Conservation (phyloP, 2,797 vertebrate species). For the Anas georgica region DNA sequence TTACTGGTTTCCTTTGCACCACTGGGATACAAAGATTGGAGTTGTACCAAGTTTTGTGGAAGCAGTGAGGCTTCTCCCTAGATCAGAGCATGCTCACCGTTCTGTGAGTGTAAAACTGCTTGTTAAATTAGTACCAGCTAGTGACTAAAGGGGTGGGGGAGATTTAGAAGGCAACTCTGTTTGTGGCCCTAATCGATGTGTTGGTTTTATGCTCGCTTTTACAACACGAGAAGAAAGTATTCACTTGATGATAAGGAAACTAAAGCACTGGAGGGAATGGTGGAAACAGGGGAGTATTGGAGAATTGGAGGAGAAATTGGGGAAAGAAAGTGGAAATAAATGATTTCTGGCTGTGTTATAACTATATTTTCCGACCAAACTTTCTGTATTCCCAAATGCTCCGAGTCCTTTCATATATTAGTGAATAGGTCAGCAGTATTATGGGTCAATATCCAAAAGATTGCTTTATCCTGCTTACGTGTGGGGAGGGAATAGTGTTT, state of each 20-base stretch:
- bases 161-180: background rate
- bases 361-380: background rate
- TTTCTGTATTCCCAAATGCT: background rate
- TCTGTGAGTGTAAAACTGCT: constrained; percentile 15
- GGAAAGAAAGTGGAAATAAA: background rate
- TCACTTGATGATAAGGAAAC: background rate
- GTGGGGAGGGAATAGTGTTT: background rate
- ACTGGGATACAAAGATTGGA: background rate
- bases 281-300: background rate
- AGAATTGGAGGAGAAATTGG: background rate
- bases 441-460: background rate
- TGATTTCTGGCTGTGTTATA: background rate
- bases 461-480: constrained; percentile 6
- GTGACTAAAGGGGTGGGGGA: background rate
- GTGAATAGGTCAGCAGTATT: background rate
- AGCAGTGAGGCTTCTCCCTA: background rate
- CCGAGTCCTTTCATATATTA: background rate
- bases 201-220: background rate
- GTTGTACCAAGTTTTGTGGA: background rate
- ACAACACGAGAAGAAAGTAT: background rate
- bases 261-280: background rate
- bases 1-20: background rate
- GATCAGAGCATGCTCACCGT: background rate
- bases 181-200: constrained; percentile 14
- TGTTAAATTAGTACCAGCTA: constrained; percentile 43